A percentile compares a stretch with the other conserved stretches of the same genome.
These are phyloP conservation scores for Scaptomyza parva DNA, from an alignment of 2,888 invertebrate genomes.

Conservation along the genomic window DNA sequence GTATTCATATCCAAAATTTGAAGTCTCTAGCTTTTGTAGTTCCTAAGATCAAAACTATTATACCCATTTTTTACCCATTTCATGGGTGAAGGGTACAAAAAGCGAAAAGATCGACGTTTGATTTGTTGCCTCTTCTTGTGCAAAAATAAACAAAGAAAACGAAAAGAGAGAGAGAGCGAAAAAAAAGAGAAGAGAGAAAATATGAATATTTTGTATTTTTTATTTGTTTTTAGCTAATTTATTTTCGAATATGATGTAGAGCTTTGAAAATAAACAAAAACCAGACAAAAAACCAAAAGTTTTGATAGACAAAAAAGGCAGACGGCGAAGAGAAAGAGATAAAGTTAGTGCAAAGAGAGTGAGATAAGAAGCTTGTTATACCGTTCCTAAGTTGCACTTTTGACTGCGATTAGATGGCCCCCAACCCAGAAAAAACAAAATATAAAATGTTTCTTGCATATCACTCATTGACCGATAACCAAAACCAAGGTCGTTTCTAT, in stretches of 20 bases:
- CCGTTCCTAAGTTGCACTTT: conserved; percentile 32
- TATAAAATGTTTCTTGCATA: conserved; percentile 2
- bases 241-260: conserved; percentile 79
- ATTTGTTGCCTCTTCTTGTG: conserved; percentile 57
- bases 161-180: conserved; percentile 2
- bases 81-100: too few species aligned
- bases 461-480: conserved; percentile 68
- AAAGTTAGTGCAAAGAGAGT: not conserved
- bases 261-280: conserved; percentile 75
- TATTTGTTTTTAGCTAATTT: conserved; percentile 70
- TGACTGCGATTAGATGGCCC: conserved; percentile 19
- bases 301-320: not conserved
- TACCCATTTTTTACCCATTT: too few species aligned
- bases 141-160: conserved; percentile 76
- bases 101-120: conserved; percentile 41
- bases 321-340: not conserved
- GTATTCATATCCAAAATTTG: too few species aligned
- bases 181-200: conserved; percentile 7
- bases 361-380: conserved; percentile 4
- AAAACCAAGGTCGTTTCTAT: conserved; percentile 44
- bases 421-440: conserved; percentile 7
- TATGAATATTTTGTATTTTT: conserved; percentile 8
- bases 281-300: not conserved
- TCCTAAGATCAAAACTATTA: too few species aligned
- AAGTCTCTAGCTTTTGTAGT: too few species aligned